A percentile compares a stretch with the other conserved stretches of the same genome.
phyloP scores from a whole-genome alignment of 1,140 invertebrate species.

The Diplogasteroides magnus region DNA sequence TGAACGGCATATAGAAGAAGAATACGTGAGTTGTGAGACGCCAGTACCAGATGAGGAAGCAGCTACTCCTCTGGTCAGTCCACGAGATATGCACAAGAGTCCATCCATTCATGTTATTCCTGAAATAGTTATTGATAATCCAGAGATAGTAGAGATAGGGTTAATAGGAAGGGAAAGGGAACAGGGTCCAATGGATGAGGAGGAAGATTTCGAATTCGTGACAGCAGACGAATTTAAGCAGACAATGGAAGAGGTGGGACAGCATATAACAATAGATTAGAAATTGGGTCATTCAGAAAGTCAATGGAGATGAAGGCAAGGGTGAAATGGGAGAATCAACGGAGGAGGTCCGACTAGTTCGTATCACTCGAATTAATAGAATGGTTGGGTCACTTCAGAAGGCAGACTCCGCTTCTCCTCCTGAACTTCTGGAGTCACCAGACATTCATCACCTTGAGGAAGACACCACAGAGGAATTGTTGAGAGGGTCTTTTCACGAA shows the following conservation, averaged over 20 bases:
- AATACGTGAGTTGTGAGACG: background rate
- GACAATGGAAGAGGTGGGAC: conserved; percentile 6
- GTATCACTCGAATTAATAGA: no score
- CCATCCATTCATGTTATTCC: background rate
- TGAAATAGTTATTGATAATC: background rate
- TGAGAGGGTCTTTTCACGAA: background rate
- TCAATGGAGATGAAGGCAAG: no score
- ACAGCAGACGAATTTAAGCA: conserved; percentile 2
- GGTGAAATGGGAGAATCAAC: no score
- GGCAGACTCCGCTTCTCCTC: conserved; percentile 6
- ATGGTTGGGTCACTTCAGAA: conserved; percentile 2
- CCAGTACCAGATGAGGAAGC: background rate
- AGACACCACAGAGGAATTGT: background rate
- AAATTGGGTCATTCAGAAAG: conserved; percentile 2
- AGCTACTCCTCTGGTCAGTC: background rate
- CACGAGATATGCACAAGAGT: background rate
- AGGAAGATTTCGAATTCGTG: conserved; percentile 14
- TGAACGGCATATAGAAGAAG: conserved; percentile 8
- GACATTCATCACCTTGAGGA: no score
- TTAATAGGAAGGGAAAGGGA: background rate
- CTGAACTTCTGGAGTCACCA: conserved; percentile 18
- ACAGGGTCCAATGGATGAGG: background rate
- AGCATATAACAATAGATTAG: conserved; percentile 1
- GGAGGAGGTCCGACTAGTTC: no score
- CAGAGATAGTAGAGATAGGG: background rate